Base-by-base conservation (phyloP, 2,888 invertebrate species). In the Cheilosia urbana region DNA sequence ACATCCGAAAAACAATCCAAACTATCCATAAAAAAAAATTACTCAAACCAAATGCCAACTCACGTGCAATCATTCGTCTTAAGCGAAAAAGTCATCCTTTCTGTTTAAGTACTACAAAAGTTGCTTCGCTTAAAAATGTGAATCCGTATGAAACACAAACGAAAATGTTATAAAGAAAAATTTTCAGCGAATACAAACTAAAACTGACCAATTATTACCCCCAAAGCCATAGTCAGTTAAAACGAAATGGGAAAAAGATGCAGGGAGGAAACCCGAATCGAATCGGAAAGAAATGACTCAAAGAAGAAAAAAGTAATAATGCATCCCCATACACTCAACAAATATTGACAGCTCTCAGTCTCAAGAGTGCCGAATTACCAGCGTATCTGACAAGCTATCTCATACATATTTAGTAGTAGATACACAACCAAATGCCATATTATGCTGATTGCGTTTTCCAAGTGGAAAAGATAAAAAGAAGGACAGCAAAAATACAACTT, bases 321-420 rank as follows among this genome's bases (percentile, higher is more conserved):
- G 62, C 69, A 37, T 11, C 53, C 68, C 66, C 60, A 77, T 68
- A 65, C 65, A 58, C 66, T 75, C 58, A 51, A 77, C 53, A 53
- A 42, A 65, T 37, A 69, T 71, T 78, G 78, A 78, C 78, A 78
- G 63, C 63, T 71, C 78, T 49, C 65, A 71, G 51, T 78, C 78
- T 49, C 71, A 71, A 65, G 78, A 53, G 69, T 63, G 69, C 49
- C 53, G 55, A 11, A 15, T 57, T 27, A n/a, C 65, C 45, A 24
- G 27, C 7, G 51, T 37, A 19, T 19, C 2, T n/a, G 15, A 11
- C 17, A 24, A 55, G 45, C 37, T 37, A 55, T 19, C 19, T 11
- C 30, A 24, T 19, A 30, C 37, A 58, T 27, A 34, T 42, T 42
- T 11, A 40, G 7, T 19, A 65, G 13, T 9, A 27, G 27, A 37